Percentiles rank a stretch among this genome's conserved stretches.
Evolutionary conservation across 2,797 vertebrate species (phyloP).

Genomic region (Echeneis naucrates): DNA sequence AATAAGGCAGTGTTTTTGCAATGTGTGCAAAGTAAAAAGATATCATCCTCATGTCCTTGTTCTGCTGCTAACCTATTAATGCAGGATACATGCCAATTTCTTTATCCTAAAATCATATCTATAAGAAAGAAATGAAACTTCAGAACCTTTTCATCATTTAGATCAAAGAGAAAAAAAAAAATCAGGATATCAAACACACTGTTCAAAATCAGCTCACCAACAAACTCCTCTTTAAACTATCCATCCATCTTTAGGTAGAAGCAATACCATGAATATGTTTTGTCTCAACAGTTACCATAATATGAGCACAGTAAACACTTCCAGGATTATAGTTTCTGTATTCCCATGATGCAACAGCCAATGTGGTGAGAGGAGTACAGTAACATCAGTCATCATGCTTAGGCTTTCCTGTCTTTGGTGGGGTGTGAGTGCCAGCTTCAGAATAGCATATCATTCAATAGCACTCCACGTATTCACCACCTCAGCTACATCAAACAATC

Average conservation of each 20-base stretch:
- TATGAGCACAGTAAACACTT: conserved; percentile 37
- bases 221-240: conserved; percentile 2
- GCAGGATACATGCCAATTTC: not conserved
- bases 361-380: conserved; percentile 45
- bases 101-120: too few species aligned
- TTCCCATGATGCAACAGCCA: conserved; percentile 66
- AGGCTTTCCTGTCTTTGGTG: conserved; percentile 46
- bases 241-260: not conserved
- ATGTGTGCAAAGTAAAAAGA: not conserved
- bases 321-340: conserved; percentile 45
- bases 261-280: conserved; percentile 27
- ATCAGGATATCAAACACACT: not conserved
- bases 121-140: not conserved
- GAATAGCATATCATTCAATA: conserved; percentile 66
- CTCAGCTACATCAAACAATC: conserved; percentile 72
- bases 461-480: conserved; percentile 48
- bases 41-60: not conserved
- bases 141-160: not conserved
- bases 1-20: not conserved
- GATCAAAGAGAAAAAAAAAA: not conserved
- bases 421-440: conserved; percentile 59
- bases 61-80: not conserved
- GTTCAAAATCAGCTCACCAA: not conserved
- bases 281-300: conserved; percentile 35
- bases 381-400: conserved; percentile 66